Evolutionary conservation across 2,113 vertebrate genomes (phyloP).

Genomic region (Aphyosemion australe): DNA sequence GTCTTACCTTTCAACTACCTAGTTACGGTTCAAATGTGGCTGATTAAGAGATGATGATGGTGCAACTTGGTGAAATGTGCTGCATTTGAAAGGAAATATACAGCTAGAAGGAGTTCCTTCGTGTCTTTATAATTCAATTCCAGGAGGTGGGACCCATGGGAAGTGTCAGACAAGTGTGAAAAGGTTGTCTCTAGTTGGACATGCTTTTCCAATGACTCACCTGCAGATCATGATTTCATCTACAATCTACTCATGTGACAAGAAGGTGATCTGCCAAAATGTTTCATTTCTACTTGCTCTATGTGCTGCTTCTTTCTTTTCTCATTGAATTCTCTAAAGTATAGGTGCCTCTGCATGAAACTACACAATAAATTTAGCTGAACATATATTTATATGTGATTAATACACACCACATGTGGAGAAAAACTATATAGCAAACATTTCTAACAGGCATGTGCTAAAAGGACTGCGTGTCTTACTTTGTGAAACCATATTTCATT

Average conservation of each 20-base stretch:
- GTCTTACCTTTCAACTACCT: slow-evolving; percentile 14
- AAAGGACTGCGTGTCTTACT: not conserved
- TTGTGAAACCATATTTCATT: slow-evolving; percentile 4
- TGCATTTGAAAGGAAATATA: not conserved
- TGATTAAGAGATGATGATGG: not conserved
- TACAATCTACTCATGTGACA: not conserved
- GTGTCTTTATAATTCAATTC: not conserved
- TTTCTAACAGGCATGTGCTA: not conserved
- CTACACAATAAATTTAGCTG: too few species aligned
- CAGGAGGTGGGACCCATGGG: not conserved
- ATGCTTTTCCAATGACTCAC: not conserved
- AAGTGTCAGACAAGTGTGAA: not conserved
- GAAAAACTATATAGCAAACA: not conserved
- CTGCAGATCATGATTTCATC: not conserved
- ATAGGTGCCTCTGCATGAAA: too few species aligned
- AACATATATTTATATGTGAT: too few species aligned
- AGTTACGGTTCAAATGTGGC: not conserved
- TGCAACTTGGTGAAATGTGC: not conserved
- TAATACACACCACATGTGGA: not conserved
- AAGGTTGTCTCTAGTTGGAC: not conserved
- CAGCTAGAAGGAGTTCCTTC: too few species aligned
- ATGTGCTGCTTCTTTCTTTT: not conserved
- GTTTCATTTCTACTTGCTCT: not conserved
- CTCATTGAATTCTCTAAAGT: not conserved
- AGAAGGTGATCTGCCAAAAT: not conserved